Conservation (phyloP, 2,888 invertebrate species). For the Apotomis betuletana region DNA sequence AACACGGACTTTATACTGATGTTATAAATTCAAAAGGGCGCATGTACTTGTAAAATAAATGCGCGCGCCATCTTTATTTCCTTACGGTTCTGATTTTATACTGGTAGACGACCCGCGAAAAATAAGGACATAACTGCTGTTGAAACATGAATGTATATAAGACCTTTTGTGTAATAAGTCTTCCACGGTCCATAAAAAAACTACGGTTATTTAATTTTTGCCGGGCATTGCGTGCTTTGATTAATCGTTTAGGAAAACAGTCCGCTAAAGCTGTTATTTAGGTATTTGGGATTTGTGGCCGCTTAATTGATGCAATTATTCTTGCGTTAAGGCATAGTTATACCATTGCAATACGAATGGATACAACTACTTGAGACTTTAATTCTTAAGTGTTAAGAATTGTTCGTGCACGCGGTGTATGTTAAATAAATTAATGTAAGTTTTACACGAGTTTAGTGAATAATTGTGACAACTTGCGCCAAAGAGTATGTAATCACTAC, state of each 20-base stretch:
- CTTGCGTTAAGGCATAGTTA: constrained; percentile 46
- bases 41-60: not conserved
- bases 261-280: constrained; percentile 56
- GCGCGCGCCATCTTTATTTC: not conserved
- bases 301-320: constrained; percentile 56
- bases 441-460: not conserved
- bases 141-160: not conserved
- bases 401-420: not conserved
- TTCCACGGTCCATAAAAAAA: constrained; percentile 55
- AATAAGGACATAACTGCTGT: constrained; percentile 2
- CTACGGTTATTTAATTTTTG: constrained; percentile 57
- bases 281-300: constrained; percentile 52
- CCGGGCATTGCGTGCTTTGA: constrained; percentile 53
- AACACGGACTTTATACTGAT: constrained; percentile 57
- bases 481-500: too few species aligned
- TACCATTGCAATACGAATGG: not conserved
- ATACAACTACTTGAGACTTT: constrained; percentile 8
- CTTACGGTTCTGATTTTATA: constrained; percentile 1
- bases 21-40: constrained; percentile 6
- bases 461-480: constrained; percentile 14
- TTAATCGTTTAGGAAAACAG: constrained; percentile 58
- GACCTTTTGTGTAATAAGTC: not conserved
- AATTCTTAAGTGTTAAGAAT: not conserved
- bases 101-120: not conserved
- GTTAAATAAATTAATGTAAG: too few species aligned